Evolutionary conservation across 2,113 vertebrate genomes (phyloP), one percentile per base, ranked within the genome.

Genomic region (Crocuta crocuta): DNA sequence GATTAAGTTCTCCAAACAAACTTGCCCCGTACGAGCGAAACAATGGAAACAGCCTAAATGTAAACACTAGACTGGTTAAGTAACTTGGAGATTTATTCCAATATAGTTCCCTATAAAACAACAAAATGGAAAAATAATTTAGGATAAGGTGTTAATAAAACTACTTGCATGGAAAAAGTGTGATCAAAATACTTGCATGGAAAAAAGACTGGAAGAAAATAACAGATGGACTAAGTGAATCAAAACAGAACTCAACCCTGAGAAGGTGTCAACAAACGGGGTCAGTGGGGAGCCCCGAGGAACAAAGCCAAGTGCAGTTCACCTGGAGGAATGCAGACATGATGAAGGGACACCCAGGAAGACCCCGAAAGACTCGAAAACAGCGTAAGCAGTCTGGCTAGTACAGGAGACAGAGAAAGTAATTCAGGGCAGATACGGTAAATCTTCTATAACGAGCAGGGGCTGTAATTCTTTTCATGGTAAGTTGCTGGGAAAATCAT

Each of bases 401-500:
- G 95, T 2, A 39, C 10, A 79, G 48, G 4, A 74, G 63, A 96
- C 71, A 92, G 87, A 96, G 98, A 97, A 61, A 6, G 65, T 93
- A 87, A 91, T 68, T 95, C 85, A 89, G 94, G 88, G 78, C 28
- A 95, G 74, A 91, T 53, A 96, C 0, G 68, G 85, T 92, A 98
- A 97, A 98, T 96, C 91, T 94, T 95, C 93, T 83, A 94, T 9
- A 98, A 91, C 15, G 78, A 97, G 91, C 31, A 96, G 95, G 95
- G 90, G 89, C 97, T 98, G 0, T 96, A 97, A 98, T 95, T 93
- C 90, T 98, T 98, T 98, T 98, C 78, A 91, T 61, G 85, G 94
- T 81, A 97, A 98, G 97, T 90, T 96, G 73, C 94, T 87, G 63
- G 74, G 93, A 98, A 98, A 98, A 86, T 97, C 97, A 95, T 94